Evolutionary conservation across 2,113 vertebrate species (phyloP).

Genomic region (Oriolus oriolus): DNA sequence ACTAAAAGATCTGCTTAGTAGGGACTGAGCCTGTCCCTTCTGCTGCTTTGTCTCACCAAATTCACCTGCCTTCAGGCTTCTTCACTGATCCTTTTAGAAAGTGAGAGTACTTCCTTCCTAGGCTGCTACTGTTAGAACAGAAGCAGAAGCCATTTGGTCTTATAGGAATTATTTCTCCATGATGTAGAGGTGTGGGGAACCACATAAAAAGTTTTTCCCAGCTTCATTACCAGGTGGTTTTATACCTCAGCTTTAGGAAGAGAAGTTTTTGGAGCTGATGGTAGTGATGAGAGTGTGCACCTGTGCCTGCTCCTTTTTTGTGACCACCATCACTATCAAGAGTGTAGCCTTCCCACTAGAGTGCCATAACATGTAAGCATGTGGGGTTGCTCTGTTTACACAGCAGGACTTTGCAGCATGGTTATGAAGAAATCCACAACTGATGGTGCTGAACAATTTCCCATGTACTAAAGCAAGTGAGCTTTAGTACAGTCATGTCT

Average conservation of each 20-base stretch:
- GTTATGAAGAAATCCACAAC: neutral
- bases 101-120: neutral
- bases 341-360: neutral
- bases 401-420: neutral
- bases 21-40: neutral
- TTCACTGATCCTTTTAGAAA: neutral
- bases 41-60: neutral
- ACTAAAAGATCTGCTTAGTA: too few relatives aligned
- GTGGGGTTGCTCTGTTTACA: neutral
- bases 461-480: neutral
- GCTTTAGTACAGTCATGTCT: neutral
- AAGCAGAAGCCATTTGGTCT: neutral
- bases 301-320: neutral
- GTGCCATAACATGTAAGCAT: fast-evolving
- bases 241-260: neutral
- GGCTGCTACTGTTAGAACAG: neutral
- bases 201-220: neutral
- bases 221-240: neutral
- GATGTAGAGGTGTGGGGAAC: neutral
- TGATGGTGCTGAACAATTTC: neutral
- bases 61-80: neutral
- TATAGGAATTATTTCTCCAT: neutral
- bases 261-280: neutral
- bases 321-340: too few relatives aligned
- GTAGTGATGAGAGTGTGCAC: neutral